Percentiles rank a stretch among this genome's conserved stretches.
Conservation (phyloP, 1,140 invertebrate species). For the Conopomorpha cramerella region DNA sequence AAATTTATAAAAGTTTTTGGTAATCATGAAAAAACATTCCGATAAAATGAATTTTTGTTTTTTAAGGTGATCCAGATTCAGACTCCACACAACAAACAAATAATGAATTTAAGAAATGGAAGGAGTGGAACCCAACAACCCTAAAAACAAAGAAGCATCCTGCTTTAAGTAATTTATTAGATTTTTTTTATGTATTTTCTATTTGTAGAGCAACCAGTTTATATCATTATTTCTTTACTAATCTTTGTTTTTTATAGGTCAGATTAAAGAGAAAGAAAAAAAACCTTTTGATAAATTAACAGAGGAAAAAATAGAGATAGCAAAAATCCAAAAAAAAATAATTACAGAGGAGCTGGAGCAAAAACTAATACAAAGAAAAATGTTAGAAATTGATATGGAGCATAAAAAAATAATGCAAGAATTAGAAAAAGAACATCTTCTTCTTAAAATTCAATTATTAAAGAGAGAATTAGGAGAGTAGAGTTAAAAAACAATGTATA, state of each 20-base stretch:
- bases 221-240: no score
- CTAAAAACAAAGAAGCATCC: not conserved
- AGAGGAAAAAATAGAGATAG: not conserved
- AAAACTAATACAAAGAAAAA: not conserved
- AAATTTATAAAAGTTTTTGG: not conserved
- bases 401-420: not conserved
- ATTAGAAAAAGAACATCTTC: not conserved
- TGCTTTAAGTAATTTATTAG: not conserved
- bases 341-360: not conserved
- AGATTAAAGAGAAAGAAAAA: no score
- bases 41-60: not conserved
- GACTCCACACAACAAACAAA: no score
- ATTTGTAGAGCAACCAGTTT: no score
- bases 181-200: no score
- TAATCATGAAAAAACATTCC: not conserved
- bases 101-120: no score
- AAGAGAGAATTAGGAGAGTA: not conserved
- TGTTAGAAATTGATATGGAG: not conserved
- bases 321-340: not conserved
- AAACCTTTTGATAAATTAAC: not conserved
- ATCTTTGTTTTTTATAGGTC: no score
- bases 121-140: not conserved
- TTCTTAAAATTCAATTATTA: no score
- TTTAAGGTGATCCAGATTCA: not conserved
- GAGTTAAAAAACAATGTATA: not conserved